phyloP scores from a whole-genome alignment of 37 sponge, comb jelly and placozoan species.

The Spongilla lacustris region DNA sequence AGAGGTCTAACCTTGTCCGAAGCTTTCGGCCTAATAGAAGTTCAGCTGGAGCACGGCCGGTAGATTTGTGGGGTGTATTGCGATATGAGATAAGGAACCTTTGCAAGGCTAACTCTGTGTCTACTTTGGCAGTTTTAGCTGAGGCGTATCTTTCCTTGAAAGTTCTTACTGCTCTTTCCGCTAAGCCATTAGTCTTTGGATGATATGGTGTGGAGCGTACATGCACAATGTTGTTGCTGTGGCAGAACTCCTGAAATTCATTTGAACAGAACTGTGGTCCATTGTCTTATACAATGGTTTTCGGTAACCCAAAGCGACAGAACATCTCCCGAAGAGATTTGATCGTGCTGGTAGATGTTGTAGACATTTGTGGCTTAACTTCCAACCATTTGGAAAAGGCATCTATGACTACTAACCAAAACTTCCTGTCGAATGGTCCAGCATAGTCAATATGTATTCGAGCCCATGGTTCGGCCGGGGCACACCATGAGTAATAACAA shows the following conservation, averaged over 20 bases:
- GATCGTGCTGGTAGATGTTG: constrained; percentile 23
- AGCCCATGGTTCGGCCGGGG: constrained; percentile 2
- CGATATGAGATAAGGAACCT: too few species aligned
- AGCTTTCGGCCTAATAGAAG: too few species aligned
- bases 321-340: constrained; percentile 24
- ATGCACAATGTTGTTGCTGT: constrained; percentile 8
- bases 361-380: background rate
- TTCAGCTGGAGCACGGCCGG: too few species aligned
- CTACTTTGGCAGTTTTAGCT: too few species aligned
- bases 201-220: constrained; percentile 19
- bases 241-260: constrained; percentile 36
- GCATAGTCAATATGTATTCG: constrained; percentile 39
- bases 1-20: too few species aligned
- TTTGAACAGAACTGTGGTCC: constrained; percentile 38
- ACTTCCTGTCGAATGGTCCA: constrained; percentile 24
- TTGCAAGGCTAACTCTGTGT: too few species aligned
- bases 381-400: constrained; percentile 43
- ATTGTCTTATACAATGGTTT: constrained; percentile 48
- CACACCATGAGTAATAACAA: constrained; percentile 27
- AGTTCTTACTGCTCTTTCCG: too few species aligned
- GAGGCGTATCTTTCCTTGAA: too few species aligned
- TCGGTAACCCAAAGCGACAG: constrained; percentile 36
- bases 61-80: too few species aligned
- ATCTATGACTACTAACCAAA: constrained; percentile 28
- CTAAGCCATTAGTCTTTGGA: too few species aligned